Evolutionary conservation across 2,797 vertebrate species (phyloP).

Genomic region (Spea hammondii): DNA sequence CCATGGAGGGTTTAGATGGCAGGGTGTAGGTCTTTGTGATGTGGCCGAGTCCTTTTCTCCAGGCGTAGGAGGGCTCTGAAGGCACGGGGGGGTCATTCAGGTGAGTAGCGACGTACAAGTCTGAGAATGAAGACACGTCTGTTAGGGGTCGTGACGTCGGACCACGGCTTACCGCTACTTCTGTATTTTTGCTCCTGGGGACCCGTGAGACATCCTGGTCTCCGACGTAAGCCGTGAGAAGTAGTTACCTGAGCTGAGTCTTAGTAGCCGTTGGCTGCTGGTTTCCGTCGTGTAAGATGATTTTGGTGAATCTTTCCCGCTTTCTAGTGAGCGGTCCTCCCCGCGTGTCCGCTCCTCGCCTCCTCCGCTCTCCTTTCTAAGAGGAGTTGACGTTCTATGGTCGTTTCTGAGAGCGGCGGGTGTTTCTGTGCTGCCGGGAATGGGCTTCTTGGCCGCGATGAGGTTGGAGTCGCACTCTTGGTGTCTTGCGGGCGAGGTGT

Average conservation of each 20-base stretch:
- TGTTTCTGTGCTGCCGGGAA: conserved; percentile 56
- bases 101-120: conserved; percentile 57
- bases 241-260: conserved; percentile 61
- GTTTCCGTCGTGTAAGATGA: conserved; percentile 42
- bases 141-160: too few relatives aligned
- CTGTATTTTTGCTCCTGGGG: too few relatives aligned
- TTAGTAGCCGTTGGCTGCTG: conserved; percentile 57
- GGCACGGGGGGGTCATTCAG: conserved; percentile 55
- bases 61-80: conserved; percentile 46
- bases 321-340: too few relatives aligned
- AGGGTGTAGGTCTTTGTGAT: conserved; percentile 44
- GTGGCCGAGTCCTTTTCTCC: conserved; percentile 47
- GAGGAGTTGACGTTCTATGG: conserved; percentile 54
- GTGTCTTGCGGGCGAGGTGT: conserved; percentile 50
- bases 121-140: conserved; percentile 52
- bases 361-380: conserved; percentile 46
- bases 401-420: conserved; percentile 50
- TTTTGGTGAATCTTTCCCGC: too few relatives aligned
- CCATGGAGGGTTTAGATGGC: conserved; percentile 29
- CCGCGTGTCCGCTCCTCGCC: background rate
- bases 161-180: too few relatives aligned
- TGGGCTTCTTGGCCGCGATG: conserved; percentile 49
- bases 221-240: too few relatives aligned
- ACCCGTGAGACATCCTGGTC: too few relatives aligned
- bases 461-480: conserved; percentile 42